phyloP scores from a whole-genome alignment of 2,888 invertebrate species.

The Drosophila cracens region DNA sequence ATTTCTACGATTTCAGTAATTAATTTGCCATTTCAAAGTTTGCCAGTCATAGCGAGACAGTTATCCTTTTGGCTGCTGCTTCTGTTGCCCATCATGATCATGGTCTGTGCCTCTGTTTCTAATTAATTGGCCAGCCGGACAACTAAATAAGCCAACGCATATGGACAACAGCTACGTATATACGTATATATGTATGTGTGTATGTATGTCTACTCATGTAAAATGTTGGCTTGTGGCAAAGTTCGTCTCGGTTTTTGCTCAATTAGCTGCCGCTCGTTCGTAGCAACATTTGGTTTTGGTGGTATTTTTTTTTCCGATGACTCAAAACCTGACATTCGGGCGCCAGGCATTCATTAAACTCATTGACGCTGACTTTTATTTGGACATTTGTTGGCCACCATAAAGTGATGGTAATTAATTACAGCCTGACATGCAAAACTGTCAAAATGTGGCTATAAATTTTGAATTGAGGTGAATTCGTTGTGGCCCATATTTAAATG shows the following conservation, averaged over 20 bases:
- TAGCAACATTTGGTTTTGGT: constrained; percentile 37
- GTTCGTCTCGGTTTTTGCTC: constrained; percentile 65
- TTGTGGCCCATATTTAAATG: constrained; percentile 32
- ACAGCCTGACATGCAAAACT: constrained; percentile 68
- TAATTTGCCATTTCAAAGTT: constrained; percentile 78
- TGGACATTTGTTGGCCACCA: constrained; percentile 60
- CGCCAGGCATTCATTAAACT: constrained; percentile 53
- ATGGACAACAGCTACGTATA: constrained; percentile 37
- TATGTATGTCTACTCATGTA: not conserved
- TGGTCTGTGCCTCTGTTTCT: constrained; percentile 58
- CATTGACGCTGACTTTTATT: constrained; percentile 69
- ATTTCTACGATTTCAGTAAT: constrained; percentile 78
- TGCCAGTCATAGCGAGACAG: constrained; percentile 52
- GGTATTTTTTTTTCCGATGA: constrained; percentile 24
- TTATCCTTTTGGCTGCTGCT: constrained; percentile 42
- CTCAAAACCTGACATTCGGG: constrained; percentile 42
- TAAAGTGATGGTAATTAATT: constrained; percentile 68
- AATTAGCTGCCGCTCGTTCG: constrained; percentile 62
- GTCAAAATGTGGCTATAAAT: constrained; percentile 59
- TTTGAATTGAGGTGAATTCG: constrained; percentile 41
- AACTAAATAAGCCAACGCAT: constrained; percentile 58
- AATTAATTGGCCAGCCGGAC: constrained; percentile 72
- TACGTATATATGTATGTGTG: not conserved
- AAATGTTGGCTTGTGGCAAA: constrained; percentile 25
- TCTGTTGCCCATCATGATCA: constrained; percentile 42